These are phyloP conservation scores for Reinhardtius hippoglossoides DNA, from an alignment of 2,113 vertebrate species.

Conservation along the genomic window DNA sequence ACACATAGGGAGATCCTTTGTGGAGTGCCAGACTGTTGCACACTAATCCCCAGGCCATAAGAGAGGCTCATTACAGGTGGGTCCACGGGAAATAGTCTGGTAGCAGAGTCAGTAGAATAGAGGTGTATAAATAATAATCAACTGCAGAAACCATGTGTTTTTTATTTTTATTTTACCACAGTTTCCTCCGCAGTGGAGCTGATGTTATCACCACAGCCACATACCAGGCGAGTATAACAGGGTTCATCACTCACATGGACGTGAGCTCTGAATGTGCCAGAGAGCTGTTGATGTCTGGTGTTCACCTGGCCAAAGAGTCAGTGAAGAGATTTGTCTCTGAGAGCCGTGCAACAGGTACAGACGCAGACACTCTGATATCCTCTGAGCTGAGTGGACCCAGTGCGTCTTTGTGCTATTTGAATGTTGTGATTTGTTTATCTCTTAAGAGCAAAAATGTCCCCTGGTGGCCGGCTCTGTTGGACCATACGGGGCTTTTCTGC, in stretches of 20 bases:
- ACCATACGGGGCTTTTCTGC: conserved; percentile 84
- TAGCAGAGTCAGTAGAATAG: not conserved
- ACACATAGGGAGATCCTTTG: conserved; percentile 82
- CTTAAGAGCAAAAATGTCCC: conserved; percentile 64
- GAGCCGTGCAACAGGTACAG: conserved; percentile 56
- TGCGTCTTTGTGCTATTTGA: not conserved
- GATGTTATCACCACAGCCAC: conserved; percentile 85
- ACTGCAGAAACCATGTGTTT: not conserved
- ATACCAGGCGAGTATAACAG: conserved; percentile 85
- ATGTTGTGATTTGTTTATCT: not conserved
- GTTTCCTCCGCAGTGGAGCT: conserved; percentile 83
- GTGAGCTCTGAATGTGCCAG: conserved; percentile 74
- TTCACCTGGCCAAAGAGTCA: conserved; percentile 80
- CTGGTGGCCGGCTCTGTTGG: conserved; percentile 85
- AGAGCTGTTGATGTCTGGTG: conserved; percentile 80
- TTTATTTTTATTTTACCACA: conserved; percentile 31
- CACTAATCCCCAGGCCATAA: conserved; percentile 82
- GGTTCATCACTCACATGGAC: conserved; percentile 78
- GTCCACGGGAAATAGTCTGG: not conserved
- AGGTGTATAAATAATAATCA: not conserved
- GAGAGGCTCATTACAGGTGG: conserved; percentile 82
- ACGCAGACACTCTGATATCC: not conserved
- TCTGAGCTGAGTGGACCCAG: not conserved
- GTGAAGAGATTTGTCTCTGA: conserved; percentile 63
- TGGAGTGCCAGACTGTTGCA: conserved; percentile 86